phyloP scores from a whole-genome alignment of 2,113 vertebrate genomes.

The Aptenodytes forsteri region DNA sequence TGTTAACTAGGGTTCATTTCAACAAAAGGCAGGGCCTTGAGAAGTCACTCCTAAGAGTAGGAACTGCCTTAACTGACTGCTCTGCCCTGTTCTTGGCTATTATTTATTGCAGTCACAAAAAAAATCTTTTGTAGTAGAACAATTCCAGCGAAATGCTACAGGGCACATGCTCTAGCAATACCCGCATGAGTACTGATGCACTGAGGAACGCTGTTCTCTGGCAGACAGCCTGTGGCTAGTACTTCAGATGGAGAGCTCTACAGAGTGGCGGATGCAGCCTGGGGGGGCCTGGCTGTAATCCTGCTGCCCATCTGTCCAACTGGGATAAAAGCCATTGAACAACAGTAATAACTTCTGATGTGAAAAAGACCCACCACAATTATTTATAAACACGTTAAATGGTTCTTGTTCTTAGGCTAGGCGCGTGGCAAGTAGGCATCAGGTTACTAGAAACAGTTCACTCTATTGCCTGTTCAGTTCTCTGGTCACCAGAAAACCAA shows the following conservation, averaged over 20 bases:
- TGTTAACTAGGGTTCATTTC: background rate
- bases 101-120: background rate
- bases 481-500: background rate
- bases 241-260: background rate
- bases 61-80: background rate
- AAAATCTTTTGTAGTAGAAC: background rate
- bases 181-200: rapidly evolving
- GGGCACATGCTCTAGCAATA: background rate
- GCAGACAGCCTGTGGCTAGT: background rate
- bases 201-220: background rate
- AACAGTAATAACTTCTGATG: background rate
- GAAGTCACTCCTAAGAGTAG: background rate
- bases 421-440: background rate
- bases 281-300: background rate
- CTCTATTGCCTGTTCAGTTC: background rate
- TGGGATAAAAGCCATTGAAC: background rate
- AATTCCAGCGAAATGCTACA: background rate
- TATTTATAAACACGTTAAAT: background rate
- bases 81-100: background rate
- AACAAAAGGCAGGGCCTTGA: background rate
- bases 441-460: background rate
- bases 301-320: background rate
- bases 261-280: background rate
- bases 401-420: background rate
- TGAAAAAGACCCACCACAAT: background rate